A percentile compares a stretch with the other conserved stretches of the same genome.
Evolutionary conservation across 2,797 vertebrate species (phyloP).

Genomic region (Silurus lanzhouensis): DNA sequence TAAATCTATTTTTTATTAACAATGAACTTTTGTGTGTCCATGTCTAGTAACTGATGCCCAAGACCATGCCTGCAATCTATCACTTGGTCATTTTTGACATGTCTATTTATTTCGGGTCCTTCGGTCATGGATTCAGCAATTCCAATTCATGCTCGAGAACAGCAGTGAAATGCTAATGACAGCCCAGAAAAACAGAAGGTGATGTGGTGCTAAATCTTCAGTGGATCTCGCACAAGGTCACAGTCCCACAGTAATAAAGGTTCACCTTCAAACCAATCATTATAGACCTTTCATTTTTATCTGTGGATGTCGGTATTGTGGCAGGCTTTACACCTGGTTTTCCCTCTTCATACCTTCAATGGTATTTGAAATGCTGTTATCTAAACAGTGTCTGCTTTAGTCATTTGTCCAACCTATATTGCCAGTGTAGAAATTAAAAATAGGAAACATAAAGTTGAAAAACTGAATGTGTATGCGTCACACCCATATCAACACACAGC

Average conservation of each 20-base stretch:
- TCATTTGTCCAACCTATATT: neutral
- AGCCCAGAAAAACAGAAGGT: slow-evolving; percentile 61
- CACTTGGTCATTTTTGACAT: neutral
- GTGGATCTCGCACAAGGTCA: slow-evolving; percentile 57
- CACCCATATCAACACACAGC: slow-evolving; percentile 3
- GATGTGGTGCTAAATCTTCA: slow-evolving; percentile 69
- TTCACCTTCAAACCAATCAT: slow-evolving; percentile 71
- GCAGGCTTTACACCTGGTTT: slow-evolving; percentile 75
- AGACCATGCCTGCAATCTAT: neutral
- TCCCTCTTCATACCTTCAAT: slow-evolving; percentile 40
- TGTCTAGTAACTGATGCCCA: neutral
- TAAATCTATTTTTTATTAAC: neutral
- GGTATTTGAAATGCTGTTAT: slow-evolving; percentile 11
- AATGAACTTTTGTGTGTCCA: neutral
- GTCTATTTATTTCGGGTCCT: neutral
- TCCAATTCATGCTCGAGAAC: slow-evolving; percentile 15
- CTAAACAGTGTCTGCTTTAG: neutral
- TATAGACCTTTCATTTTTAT: slow-evolving; percentile 73
- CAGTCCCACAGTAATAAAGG: slow-evolving; percentile 67
- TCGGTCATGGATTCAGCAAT: neutral
- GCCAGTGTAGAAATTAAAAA: neutral
- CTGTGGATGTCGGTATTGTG: slow-evolving; percentile 60
- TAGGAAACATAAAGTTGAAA: neutral
- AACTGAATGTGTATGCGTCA: neutral
- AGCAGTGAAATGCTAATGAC: slow-evolving; percentile 46